phyloP scores from a whole-genome alignment of 1,140 invertebrate species.

The Apis dorsata region DNA sequence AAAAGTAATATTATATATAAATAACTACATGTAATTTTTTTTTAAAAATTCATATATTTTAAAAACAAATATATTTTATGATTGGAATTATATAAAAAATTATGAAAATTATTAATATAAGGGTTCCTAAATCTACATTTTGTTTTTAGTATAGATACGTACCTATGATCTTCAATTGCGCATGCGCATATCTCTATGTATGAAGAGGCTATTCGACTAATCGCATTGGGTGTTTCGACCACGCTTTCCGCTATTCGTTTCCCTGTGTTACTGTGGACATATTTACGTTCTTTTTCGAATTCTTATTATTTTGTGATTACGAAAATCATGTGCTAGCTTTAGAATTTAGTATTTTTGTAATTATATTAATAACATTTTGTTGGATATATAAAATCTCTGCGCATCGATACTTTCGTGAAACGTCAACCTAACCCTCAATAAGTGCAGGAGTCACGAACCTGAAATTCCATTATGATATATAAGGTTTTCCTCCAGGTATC shows the following conservation, averaged over 20 bases:
- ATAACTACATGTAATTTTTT: neutral
- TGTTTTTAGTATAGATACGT: constrained; percentile 1
- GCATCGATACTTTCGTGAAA: constrained; percentile 14
- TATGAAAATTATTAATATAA: neutral
- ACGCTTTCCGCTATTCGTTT: constrained; percentile 59
- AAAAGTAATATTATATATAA: neutral
- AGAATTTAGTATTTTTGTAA: neutral
- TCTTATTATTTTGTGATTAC: constrained; percentile 17
- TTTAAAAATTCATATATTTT: neutral
- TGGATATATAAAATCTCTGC: neutral
- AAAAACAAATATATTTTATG: neutral
- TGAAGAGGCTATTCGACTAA: constrained; percentile 47
- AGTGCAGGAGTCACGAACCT: constrained; percentile 36
- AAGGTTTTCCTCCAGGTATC: constrained; percentile 47
- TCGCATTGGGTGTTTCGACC: constrained; percentile 55
- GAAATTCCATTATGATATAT: constrained; percentile 48
- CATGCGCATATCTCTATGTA: constrained; percentile 27
- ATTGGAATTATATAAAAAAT: neutral
- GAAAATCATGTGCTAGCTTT: neutral
- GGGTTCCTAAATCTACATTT: constrained; percentile 5
- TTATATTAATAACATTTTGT: neutral
- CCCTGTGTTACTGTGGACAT: constrained; percentile 27
- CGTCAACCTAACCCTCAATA: constrained; percentile 52
- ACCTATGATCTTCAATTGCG: neutral
- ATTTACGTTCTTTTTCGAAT: constrained; percentile 28